Percentiles rank a stretch among this genome's conserved stretches.
Evolutionary conservation across 1,140 invertebrate genomes (phyloP).

Genomic region (Vanessa atalanta): DNA sequence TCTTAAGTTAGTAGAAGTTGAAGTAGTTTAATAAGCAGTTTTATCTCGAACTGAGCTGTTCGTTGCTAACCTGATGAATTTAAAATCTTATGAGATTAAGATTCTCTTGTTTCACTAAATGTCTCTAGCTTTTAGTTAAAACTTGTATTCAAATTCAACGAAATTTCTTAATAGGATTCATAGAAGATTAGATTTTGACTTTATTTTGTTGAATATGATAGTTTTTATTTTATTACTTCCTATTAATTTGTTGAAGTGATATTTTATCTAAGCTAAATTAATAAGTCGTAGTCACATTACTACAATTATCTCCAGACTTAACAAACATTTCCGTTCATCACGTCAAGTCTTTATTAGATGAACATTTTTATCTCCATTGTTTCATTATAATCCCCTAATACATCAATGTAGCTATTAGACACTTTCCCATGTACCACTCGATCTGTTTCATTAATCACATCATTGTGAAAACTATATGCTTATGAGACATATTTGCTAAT

Average conservation of each 20-base stretch:
- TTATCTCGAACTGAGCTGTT: slow-evolving; percentile 24
- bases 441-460: slow-evolving; percentile 73
- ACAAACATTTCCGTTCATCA: not conserved
- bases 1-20: slow-evolving; percentile 13
- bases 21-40: slow-evolving; percentile 33
- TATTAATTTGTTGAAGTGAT: too few species aligned
- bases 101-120: slow-evolving; percentile 30
- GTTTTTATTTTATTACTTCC: too few species aligned
- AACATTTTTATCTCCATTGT: slow-evolving; percentile 39
- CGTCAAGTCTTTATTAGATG: not conserved
- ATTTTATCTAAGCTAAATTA: too few species aligned
- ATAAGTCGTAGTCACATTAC: too few species aligned
- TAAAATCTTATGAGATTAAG: slow-evolving; percentile 34
- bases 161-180: not conserved
- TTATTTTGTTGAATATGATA: not conserved
- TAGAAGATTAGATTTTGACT: not conserved
- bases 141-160: not conserved
- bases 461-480: slow-evolving; percentile 56
- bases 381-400: slow-evolving; percentile 54
- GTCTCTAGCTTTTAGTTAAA: slow-evolving; percentile 15
- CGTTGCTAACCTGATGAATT: slow-evolving; percentile 30
- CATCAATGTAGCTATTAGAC: slow-evolving; percentile 68
- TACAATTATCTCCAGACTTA: not conserved
- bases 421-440: slow-evolving; percentile 55
- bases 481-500: slow-evolving; percentile 21